Evolutionary conservation across 2,113 vertebrate species (phyloP).

Genomic region (Pleuronectes platessa): DNA sequence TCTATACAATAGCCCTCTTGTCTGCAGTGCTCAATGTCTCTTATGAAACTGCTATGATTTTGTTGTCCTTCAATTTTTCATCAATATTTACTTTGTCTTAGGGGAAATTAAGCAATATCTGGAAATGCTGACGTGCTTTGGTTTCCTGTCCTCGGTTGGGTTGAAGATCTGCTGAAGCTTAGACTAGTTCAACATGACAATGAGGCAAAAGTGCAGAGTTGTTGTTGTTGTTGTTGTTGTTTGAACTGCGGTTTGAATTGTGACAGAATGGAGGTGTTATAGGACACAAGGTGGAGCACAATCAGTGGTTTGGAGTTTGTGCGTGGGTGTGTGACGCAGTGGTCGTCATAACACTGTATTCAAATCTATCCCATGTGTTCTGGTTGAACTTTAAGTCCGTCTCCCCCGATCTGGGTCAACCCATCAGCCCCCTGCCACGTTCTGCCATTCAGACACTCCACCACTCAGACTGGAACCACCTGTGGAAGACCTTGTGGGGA

Average conservation of each 20-base stretch:
- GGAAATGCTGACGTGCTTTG: neutral
- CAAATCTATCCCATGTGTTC: neutral
- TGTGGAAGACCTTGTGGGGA: constrained; percentile 41
- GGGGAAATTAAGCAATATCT: constrained; percentile 17
- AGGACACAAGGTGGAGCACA: neutral
- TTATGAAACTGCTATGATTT: constrained; percentile 44
- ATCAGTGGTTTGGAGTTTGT: neutral
- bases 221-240: neutral
- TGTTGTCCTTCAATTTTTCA: neutral
- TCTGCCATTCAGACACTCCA: constrained; percentile 51
- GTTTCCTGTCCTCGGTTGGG: neutral
- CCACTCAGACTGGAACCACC: constrained; percentile 31
- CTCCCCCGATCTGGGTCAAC: constrained; percentile 60
- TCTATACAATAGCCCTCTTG: constrained; percentile 56
- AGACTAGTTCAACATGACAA: neutral
- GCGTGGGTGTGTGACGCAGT: neutral
- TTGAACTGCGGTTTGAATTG: neutral
- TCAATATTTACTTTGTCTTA: constrained; percentile 12
- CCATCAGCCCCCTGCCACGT: constrained; percentile 38
- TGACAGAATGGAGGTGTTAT: neutral
- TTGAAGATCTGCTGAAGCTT: neutral
- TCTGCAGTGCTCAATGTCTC: constrained; percentile 30
- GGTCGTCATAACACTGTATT: neutral
- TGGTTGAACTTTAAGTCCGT: constrained; percentile 53
- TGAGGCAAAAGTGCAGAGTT: neutral